A percentile compares a stretch with the other conserved stretches of the same genome.
These are phyloP conservation scores for Amblyjoppa fuscipennis DNA, from an alignment of 2,888 invertebrate species.

Conservation along the genomic window DNA sequence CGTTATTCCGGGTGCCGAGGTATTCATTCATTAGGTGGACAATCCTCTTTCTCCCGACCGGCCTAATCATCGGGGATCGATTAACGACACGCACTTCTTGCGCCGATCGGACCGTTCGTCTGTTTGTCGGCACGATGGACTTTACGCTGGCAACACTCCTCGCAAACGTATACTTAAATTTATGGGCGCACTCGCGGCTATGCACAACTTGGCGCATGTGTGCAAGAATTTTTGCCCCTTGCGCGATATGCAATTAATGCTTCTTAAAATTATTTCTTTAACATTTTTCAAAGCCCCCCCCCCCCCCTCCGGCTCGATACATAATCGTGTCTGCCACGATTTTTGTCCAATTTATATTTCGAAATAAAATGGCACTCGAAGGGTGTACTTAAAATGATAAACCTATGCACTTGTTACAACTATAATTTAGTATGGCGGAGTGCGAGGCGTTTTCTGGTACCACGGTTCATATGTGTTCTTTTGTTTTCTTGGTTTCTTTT, in stretches of 20 bases:
- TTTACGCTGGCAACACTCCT: constrained; percentile 3
- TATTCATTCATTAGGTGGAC: constrained; percentile 35
- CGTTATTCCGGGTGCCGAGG: constrained; percentile 27
- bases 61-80: constrained; percentile 49
- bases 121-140: constrained; percentile 27
- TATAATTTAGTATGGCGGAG: not conserved
- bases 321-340: not conserved
- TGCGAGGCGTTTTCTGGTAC: not conserved
- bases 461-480: not conserved
- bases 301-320: not conserved
- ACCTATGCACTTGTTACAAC: not conserved
- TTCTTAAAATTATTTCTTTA: not conserved
- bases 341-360: constrained; percentile 1
- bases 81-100: constrained; percentile 51
- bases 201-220: not conserved
- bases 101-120: constrained; percentile 1
- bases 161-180: constrained; percentile 30
- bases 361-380: not conserved
- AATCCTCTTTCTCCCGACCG: constrained; percentile 17
- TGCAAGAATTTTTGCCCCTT: not conserved
- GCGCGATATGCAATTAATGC: constrained; percentile 5
- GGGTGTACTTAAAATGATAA: not conserved
- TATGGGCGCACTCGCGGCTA: not conserved
- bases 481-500: not conserved
- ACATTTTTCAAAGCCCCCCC: not conserved